Base-by-base conservation (phyloP, 2,888 invertebrate species). In the Nomada hirtipes region DNA sequence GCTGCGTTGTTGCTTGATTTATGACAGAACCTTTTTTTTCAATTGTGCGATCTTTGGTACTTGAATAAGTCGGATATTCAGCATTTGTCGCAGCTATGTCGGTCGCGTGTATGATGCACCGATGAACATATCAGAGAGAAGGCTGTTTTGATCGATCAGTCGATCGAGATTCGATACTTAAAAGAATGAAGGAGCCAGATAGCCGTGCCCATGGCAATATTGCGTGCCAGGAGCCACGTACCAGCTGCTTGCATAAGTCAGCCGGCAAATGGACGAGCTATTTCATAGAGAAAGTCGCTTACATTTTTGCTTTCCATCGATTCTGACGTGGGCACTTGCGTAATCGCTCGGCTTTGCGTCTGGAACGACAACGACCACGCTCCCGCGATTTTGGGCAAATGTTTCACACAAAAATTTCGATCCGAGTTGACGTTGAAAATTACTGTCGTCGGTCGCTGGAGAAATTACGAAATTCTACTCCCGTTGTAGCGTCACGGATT, bases 271-370 rank as follows among this genome's bases (percentile, higher is more conserved):
- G 89, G 89, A 91, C 91, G 86, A 86, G 89, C 92, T 92, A 91
- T 93, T 93, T 93, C 92, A 90, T 92, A 93, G 93, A 93, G 93
- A 93, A 93, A 93, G 93, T 93, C 90, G 89, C 85, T 88, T 88
- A 90, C 88, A 90, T 90, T 91, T 91, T 91, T 92, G 87, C 93
- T 92, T 92, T 92, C 91, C 91, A 92, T 91, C 90, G 92, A 92
- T 92, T 88, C 86, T 65, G 84, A 73, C 76, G 70, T 71, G 65
- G 74, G 42, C 42, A 55, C 50, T 91, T 91, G 80, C 90, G 86
- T 88, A 91, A 91, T 88, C 64, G 83, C 72, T 84, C 85, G 84
- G 86, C 84, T 88, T 82, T 86, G 83, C 89, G 91, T 91, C 88
- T 88, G 60, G 84, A 87, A 88, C 86, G 83, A 85, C 84, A 83